Conservation (phyloP, 2,888 invertebrate genomes). For the Macrophya annulata region DNA sequence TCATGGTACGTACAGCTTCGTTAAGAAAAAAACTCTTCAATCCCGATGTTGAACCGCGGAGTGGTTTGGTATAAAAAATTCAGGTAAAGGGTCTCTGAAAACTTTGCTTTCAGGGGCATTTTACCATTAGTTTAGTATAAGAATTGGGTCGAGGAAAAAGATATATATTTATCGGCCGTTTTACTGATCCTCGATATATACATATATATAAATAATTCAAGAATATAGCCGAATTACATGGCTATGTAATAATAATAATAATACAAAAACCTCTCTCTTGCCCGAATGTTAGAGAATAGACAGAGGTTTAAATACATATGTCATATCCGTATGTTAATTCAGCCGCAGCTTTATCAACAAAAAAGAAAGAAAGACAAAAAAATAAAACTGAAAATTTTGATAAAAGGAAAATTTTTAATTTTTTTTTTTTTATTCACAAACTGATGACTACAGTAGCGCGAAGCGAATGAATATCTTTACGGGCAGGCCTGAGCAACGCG, state of each 20-base stretch:
- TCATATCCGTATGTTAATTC: background rate
- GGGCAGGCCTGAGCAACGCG: background rate
- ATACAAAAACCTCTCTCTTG: too few species aligned
- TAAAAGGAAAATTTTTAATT: too few species aligned
- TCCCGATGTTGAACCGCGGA: constrained; percentile 41
- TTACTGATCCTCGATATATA: background rate
- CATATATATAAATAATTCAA: background rate
- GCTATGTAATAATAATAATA: too few species aligned
- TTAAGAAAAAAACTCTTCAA: constrained; percentile 49
- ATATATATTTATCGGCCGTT: constrained; percentile 3
- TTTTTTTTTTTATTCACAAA: background rate
- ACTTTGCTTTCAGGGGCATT: constrained; percentile 33
- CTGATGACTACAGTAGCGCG: background rate
- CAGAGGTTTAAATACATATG: background rate
- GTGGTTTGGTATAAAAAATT: constrained; percentile 51
- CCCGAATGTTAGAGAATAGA: too few species aligned
- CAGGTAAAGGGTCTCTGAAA: constrained; percentile 20
- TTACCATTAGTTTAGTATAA: constrained; percentile 17
- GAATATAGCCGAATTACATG: background rate
- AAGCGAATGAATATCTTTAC: background rate
- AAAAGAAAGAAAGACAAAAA: background rate
- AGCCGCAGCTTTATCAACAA: background rate
- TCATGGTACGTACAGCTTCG: background rate
- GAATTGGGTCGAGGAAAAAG: constrained; percentile 20
- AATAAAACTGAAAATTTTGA: background rate